Conservation (phyloP, 2,888 invertebrate species). For the Parnassius orleans region DNA sequence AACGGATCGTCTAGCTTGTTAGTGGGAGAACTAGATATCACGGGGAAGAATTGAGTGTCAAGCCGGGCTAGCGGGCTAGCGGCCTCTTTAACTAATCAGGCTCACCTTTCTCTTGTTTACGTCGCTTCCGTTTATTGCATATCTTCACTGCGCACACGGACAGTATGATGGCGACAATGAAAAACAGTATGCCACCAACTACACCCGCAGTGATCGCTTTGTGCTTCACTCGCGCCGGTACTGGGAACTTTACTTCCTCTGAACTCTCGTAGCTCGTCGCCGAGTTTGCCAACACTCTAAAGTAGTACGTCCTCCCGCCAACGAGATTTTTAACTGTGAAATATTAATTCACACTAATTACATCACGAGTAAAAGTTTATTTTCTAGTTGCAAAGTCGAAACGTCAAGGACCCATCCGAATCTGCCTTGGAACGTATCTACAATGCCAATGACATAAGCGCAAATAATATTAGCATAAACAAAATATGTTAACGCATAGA, state of each 20-base stretch:
- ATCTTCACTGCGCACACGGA: constrained; percentile 98
- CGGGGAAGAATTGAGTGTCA: constrained; percentile 29
- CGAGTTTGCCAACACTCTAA: constrained; percentile 94
- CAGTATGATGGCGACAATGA: constrained; percentile 97
- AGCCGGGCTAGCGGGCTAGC: constrained; percentile 51
- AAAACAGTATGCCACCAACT: constrained; percentile 97
- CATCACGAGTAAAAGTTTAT: background rate
- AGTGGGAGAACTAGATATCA: constrained; percentile 20
- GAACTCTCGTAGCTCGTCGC: constrained; percentile 92
- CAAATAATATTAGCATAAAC: constrained; percentile 25
- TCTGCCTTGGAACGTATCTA: constrained; percentile 5
- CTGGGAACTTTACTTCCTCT: constrained; percentile 92
- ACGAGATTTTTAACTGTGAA: constrained; percentile 92
- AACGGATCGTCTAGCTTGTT: constrained; percentile 18
- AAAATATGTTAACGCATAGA: constrained; percentile 14
- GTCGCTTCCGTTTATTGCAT: constrained; percentile 97
- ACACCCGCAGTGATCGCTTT: constrained; percentile 98
- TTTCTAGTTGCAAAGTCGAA: background rate
- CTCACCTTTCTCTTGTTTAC: constrained; percentile 99
- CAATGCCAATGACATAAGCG: constrained; percentile 26
- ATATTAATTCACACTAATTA: constrained; percentile 29
- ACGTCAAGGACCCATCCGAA: background rate
- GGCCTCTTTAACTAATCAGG: constrained; percentile 42
- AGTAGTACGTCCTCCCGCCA: constrained; percentile 94
- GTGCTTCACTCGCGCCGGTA: constrained; percentile 95